These are phyloP conservation scores for Varroa destructor DNA, from an alignment of 1,140 invertebrate genomes.

Conservation along the genomic window DNA sequence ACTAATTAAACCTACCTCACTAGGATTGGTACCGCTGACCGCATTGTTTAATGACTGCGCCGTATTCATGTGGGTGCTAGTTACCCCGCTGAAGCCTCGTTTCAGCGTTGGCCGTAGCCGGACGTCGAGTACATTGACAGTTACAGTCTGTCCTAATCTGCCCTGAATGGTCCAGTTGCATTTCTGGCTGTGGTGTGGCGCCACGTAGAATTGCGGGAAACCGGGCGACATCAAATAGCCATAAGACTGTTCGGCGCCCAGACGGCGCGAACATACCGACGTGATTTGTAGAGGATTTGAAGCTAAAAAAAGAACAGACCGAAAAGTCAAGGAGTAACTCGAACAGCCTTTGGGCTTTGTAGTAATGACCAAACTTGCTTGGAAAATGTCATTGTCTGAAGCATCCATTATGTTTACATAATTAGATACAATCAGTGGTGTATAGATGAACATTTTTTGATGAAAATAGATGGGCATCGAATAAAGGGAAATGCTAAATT, in stretches of 20 bases:
- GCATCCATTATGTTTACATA: too few relatives aligned
- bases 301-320: not conserved
- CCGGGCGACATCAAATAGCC: conserved; percentile 26
- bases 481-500: too few relatives aligned
- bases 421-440: too few relatives aligned
- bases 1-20: too few relatives aligned
- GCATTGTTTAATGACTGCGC: too few relatives aligned
- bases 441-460: too few relatives aligned
- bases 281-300: conserved; percentile 16
- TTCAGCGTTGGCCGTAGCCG: conserved; percentile 1
- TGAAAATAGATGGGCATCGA: too few relatives aligned
- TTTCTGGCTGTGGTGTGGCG: not conserved
- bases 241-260: conserved; percentile 17
- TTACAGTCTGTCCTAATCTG: conserved; percentile 8
- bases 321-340: not conserved
- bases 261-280: conserved; percentile 10
- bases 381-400: not conserved
- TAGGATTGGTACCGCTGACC: too few relatives aligned
- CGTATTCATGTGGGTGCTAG: not conserved
- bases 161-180: conserved; percentile 26
- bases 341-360: not conserved
- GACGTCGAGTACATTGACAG: conserved; percentile 14
- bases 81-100: not conserved
- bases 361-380: not conserved
- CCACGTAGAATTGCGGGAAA: conserved; percentile 25